Evolutionary conservation across 2,797 vertebrate species (phyloP).

Genomic region (Hozukius guyotensis): DNA sequence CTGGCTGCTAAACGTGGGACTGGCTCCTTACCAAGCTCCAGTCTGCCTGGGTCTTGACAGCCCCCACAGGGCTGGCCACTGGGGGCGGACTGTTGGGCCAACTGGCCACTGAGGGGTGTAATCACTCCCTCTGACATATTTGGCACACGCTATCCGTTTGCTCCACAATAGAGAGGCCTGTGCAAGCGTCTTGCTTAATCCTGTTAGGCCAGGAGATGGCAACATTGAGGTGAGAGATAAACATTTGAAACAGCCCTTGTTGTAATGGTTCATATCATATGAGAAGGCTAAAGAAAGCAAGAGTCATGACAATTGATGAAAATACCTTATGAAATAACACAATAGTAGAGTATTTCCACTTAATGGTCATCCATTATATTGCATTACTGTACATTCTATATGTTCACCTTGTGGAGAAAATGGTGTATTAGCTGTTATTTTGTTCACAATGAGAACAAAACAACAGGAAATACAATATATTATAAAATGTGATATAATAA

Average conservation of each 20-base stretch:
- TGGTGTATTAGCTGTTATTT: background rate
- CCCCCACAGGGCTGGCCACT: constrained; percentile 74
- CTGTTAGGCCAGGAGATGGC: constrained; percentile 81
- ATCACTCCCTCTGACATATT: constrained; percentile 81
- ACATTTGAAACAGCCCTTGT: constrained; percentile 24
- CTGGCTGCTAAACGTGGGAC: constrained; percentile 72
- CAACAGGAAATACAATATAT: background rate
- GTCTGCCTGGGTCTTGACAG: constrained; percentile 69
- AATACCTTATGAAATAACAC: constrained; percentile 13
- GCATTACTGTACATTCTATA: background rate
- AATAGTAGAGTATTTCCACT: background rate
- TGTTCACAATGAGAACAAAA: background rate
- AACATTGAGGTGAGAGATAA: constrained; percentile 76
- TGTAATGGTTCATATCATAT: constrained; percentile 25
- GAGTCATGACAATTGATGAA: constrained; percentile 5
- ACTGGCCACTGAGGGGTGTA: constrained; percentile 81
- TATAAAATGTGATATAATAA: background rate
- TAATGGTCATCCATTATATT: background rate
- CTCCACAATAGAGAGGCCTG: constrained; percentile 52
- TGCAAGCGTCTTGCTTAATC: constrained; percentile 59
- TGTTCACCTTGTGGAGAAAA: background rate
- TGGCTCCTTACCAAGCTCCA: constrained; percentile 71
- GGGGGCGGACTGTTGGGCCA: constrained; percentile 78
- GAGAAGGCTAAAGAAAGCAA: constrained; percentile 30
- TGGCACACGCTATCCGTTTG: constrained; percentile 70